Percentiles rank a stretch among this genome's conserved stretches.
These are phyloP conservation scores for Rhagoletis pomonella DNA, from an alignment of 1,140 invertebrate genomes.

Conservation along the genomic window DNA sequence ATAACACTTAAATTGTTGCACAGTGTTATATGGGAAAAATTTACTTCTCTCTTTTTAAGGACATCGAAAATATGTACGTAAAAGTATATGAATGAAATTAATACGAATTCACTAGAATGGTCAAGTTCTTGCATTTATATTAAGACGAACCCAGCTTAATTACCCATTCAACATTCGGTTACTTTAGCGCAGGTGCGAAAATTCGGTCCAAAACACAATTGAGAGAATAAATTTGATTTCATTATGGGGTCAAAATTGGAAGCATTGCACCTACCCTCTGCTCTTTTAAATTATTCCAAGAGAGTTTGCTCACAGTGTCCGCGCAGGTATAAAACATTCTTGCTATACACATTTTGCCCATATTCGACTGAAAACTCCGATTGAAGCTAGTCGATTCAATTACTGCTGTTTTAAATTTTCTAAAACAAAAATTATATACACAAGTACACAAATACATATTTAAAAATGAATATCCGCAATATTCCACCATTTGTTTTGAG, in stretches of 20 bases:
- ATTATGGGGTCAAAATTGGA: too few relatives aligned
- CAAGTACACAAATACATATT: neutral
- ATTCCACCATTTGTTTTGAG: slow-evolving; percentile 66
- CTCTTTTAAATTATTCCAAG: neutral
- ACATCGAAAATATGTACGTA: too few relatives aligned
- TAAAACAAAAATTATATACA: neutral
- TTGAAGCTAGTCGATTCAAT: neutral
- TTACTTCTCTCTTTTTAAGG: too few relatives aligned
- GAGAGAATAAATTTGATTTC: too few relatives aligned
- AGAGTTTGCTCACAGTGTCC: neutral
- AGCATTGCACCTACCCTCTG: neutral
- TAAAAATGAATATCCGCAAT: slow-evolving; percentile 16
- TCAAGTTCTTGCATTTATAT: too few relatives aligned
- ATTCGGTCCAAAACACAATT: neutral
- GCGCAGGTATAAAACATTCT: slow-evolving; percentile 24
- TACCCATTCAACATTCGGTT: neutral
- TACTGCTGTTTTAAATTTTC: neutral
- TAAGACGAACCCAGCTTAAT: neutral
- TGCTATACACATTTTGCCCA: neutral
- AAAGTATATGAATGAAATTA: too few relatives aligned
- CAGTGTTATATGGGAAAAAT: too few relatives aligned
- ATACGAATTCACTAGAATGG: too few relatives aligned
- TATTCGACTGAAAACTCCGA: neutral
- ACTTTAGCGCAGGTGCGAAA: neutral
- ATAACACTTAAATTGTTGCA: too few relatives aligned